A percentile compares a stretch with the other conserved stretches of the same genome.
phyloP scores from a whole-genome alignment of 2,797 vertebrate genomes.

The Myotis findleyi region DNA sequence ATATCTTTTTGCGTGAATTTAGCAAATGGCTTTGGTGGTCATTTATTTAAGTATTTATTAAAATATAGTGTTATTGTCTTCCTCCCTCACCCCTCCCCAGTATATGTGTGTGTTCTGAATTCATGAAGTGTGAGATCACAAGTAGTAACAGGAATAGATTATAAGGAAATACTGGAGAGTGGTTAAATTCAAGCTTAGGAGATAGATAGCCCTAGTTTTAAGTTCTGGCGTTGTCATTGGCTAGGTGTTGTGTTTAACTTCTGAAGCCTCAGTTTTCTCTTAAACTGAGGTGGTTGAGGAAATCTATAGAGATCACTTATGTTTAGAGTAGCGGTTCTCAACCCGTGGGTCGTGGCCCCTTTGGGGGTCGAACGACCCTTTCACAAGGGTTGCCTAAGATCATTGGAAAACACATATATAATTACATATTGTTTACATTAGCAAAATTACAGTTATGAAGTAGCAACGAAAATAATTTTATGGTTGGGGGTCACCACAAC shows the following conservation, averaged over 20 bases:
- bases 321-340: not conserved
- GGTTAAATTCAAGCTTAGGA: not conserved
- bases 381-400: no score
- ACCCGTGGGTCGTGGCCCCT: no score
- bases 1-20: slow-evolving; percentile 82
- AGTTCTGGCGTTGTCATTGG: slow-evolving; percentile 45
- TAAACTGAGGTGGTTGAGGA: not conserved
- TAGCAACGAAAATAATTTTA: no score
- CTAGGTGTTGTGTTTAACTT: slow-evolving; percentile 22
- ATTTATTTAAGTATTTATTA: slow-evolving; percentile 85
- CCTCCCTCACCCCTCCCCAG: not conserved
- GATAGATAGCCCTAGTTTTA: not conserved
- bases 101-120: slow-evolving; percentile 6
- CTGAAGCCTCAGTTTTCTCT: not conserved
- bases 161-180: not conserved
- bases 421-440: no score
- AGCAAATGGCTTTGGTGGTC: slow-evolving; percentile 84
- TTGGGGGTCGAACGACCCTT: no score
- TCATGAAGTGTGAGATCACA: slow-evolving; percentile 50
- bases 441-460: no score
- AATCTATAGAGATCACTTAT: not conserved
- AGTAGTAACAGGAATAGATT: slow-evolving; percentile 24
- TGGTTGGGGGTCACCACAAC: no score
- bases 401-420: no score
- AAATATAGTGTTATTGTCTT: slow-evolving; percentile 55